Base-by-base conservation (phyloP, 92 coral and sea anemone species). In the Siderastrea siderea region DNA sequence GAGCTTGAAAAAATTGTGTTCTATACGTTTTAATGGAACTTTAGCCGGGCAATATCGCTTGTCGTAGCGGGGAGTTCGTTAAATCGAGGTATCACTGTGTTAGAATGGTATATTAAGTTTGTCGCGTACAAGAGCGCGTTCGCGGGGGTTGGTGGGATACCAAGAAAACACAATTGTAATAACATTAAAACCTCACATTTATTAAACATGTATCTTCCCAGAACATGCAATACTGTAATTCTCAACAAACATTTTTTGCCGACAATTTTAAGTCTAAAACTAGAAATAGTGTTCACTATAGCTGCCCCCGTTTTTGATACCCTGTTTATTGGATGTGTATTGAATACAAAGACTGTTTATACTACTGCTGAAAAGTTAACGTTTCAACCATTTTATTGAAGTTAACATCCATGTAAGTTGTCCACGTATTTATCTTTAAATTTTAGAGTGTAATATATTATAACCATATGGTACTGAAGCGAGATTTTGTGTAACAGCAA, bases 131-230 rank as follows among this genome's bases (percentile, higher is more conserved):
- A 26, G 38, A 26, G 38, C 38, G 38, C 38, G 38, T 26, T 0
- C 38, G 38, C 38, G 0, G 0, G 38, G 1, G 47, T 5, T 12
- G 46, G 2, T 10, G 51, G 43, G 46, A 9, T 4, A 45, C 13
- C 16, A 2, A 61, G 4, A 1, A 2, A 68, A 7, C 62, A 52
- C 78, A 3, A 68, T 14, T 45, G 47, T 57, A 68, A 69, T 13
- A 69, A 81, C 77, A 69, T 69, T 81, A 74, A 84, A 73, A 84
- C 87, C 50, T 84, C 80, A 84, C 87, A 84, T 84, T 84, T 84
- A 84, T 84, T 84, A 73, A 74, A 84, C 87, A 84, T 84, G 87
- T 84, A 84, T 74, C 87, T 84, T 84, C 81, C 72, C 72, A 50
- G 79, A 84, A 83, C 87, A 83, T 83, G 87, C 71, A 82, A 55